Conservation (phyloP, 2,113 vertebrate species). For the Semnornis frantzii region DNA sequence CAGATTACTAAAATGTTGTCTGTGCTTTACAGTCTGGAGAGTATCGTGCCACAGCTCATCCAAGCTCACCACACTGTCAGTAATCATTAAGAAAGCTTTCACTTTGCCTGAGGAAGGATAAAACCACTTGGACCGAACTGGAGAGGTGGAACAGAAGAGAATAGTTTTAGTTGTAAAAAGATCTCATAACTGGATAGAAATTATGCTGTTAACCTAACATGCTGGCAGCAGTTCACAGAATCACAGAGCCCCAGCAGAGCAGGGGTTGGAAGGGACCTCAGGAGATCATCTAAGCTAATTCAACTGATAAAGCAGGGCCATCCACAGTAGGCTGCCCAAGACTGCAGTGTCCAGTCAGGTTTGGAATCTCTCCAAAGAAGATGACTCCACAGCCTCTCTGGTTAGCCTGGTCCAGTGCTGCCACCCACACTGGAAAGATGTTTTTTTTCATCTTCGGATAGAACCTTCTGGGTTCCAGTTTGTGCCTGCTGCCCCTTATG, state of each 20-base stretch:
- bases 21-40: neutral
- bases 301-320: no score
- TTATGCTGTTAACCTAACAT: neutral
- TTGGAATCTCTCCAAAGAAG: no score
- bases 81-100: neutral
- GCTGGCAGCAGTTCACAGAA: neutral
- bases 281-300: no score
- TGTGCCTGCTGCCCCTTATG: no score
- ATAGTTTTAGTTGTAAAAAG: neutral
- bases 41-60: neutral
- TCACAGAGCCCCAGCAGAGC: neutral
- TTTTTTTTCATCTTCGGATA: no score
- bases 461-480: no score
- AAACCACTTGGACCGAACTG: neutral
- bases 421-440: no score
- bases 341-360: no score
- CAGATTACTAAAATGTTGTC: neutral
- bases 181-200: neutral
- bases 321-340: no score
- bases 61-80: fast-evolving
- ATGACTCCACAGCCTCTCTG: no score
- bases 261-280: neutral
- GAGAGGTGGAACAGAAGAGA: neutral
- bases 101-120: neutral
- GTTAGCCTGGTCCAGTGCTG: no score